phyloP scores from a whole-genome alignment of 2,888 invertebrate genomes.

The Labia minor region DNA sequence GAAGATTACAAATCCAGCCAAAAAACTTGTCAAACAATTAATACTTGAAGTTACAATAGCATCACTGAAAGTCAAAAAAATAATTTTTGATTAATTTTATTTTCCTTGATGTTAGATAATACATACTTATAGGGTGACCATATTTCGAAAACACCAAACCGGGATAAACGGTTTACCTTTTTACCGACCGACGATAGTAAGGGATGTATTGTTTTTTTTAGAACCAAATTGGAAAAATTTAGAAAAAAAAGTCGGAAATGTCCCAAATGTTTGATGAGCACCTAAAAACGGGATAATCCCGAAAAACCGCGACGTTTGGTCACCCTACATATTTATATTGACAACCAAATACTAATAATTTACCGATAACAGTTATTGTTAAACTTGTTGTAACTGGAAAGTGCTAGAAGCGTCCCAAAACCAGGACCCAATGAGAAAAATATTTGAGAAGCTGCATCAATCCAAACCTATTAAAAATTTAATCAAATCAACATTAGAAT shows the following conservation, averaged over 20 bases:
- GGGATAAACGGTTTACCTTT: too few relatives aligned
- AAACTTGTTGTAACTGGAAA: constrained; percentile 89
- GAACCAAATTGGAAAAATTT: too few relatives aligned
- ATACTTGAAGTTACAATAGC: constrained; percentile 81
- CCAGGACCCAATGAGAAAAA: constrained; percentile 90
- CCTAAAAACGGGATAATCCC: too few relatives aligned
- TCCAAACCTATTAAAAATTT: constrained; percentile 64
- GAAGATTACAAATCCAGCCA: constrained; percentile 90
- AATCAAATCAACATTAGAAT: neutral
- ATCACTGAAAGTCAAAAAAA: constrained; percentile 62
- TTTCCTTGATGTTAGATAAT: neutral
- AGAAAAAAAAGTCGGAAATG: too few relatives aligned
- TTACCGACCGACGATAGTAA: too few relatives aligned
- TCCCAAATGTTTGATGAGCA: too few relatives aligned
- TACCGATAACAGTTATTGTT: constrained; percentile 65
- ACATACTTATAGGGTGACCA: too few relatives aligned
- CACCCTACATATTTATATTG: neutral
- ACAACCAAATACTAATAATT: constrained; percentile 21
- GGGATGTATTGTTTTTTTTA: too few relatives aligned
- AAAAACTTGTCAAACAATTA: constrained; percentile 83
- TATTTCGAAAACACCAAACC: too few relatives aligned
- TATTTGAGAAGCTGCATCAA: constrained; percentile 86
- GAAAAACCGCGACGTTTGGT: neutral
- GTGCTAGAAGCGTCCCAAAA: constrained; percentile 77
- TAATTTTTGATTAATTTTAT: neutral